Evolutionary conservation across 2,113 vertebrate genomes (phyloP).

Genomic region (Rhipidura dahli): DNA sequence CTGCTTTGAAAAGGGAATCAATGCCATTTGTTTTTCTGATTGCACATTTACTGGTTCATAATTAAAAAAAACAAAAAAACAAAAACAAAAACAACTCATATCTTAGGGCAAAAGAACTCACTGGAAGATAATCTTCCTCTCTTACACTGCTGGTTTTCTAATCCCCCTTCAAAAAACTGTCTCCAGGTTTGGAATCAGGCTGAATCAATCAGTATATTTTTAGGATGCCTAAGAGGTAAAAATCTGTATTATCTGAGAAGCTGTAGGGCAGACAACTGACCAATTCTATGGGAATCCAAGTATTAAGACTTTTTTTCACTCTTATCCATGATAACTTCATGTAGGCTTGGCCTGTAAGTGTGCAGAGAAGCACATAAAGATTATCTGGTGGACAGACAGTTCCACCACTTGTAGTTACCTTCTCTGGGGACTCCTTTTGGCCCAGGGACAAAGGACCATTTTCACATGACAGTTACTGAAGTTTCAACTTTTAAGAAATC

Average conservation of each 20-base stretch:
- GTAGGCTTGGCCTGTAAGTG: background rate
- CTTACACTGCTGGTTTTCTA: background rate
- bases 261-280: background rate
- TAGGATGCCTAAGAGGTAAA: background rate
- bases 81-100: background rate
- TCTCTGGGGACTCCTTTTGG: background rate
- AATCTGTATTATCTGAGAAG: background rate
- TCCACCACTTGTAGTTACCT: background rate
- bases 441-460: background rate
- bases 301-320: background rate
- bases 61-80: background rate
- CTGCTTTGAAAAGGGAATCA: constrained; percentile 24
- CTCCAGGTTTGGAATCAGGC: background rate
- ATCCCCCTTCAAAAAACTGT: background rate
- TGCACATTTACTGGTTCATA: background rate
- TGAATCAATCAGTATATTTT: background rate
- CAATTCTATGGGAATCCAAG: background rate
- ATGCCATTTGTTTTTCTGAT: constrained; percentile 41
- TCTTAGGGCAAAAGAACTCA: background rate
- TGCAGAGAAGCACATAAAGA: background rate
- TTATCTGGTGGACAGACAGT: background rate
- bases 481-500: background rate
- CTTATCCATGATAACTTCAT: rapidly evolving
- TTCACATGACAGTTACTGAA: background rate
- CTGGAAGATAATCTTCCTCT: background rate